These are phyloP conservation scores for Aspidiotus rigidus DNA, from an alignment of 2,888 invertebrate species.

Conservation along the genomic window DNA sequence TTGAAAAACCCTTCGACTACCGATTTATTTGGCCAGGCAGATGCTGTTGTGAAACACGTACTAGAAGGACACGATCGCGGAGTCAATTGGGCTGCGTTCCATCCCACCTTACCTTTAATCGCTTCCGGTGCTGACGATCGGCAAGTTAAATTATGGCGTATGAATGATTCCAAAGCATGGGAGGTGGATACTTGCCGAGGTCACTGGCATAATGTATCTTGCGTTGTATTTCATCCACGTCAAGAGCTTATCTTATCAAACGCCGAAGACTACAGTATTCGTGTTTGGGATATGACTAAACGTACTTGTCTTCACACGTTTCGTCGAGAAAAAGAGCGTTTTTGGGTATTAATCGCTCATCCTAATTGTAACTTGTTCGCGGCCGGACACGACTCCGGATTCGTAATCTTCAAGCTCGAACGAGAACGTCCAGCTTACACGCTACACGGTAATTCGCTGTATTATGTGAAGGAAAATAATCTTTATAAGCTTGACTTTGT, in stretches of 20 bases:
- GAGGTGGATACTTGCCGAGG: slow-evolving; percentile 99
- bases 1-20: slow-evolving; percentile 69
- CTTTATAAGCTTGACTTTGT: slow-evolving; percentile 86
- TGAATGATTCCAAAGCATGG: slow-evolving; percentile 99
- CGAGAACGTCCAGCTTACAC: slow-evolving; percentile 94
- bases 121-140: slow-evolving; percentile 98
- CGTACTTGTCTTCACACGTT: slow-evolving; percentile 84
- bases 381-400: slow-evolving; percentile 97
- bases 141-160: slow-evolving; percentile 94
- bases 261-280: slow-evolving; percentile 93
- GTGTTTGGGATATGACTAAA: slow-evolving; percentile 98
- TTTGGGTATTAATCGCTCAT: slow-evolving; percentile 94
- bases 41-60: slow-evolving; percentile 85
- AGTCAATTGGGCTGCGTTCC: slow-evolving; percentile 98
- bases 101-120: slow-evolving; percentile 85
- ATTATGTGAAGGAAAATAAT: slow-evolving; percentile 90
- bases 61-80: slow-evolving; percentile 91
- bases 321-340: slow-evolving; percentile 89
- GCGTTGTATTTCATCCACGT: slow-evolving; percentile 91
- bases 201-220: slow-evolving; percentile 98
- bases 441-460: slow-evolving; percentile 82
- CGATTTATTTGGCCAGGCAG: slow-evolving; percentile 91
- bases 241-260: slow-evolving; percentile 95
- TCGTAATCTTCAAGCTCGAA: slow-evolving; percentile 86
- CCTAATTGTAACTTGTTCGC: slow-evolving; percentile 94